Conservation (phyloP, 1,140 invertebrate genomes). For the Marisa cornuarietis region DNA sequence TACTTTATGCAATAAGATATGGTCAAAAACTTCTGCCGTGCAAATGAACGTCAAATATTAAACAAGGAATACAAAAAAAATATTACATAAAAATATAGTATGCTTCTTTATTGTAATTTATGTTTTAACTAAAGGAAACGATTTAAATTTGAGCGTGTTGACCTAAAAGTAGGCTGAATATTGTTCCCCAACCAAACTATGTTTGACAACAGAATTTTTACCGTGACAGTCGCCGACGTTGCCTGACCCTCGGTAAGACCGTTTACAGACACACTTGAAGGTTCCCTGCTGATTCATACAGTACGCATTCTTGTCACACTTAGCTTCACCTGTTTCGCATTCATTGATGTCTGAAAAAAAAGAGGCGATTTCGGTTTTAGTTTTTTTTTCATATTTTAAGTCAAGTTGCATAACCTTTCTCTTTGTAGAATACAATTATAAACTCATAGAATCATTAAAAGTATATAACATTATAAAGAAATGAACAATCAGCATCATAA, state of each 20-base stretch:
- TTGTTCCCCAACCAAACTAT: not conserved
- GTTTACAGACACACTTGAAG: constrained; percentile 60
- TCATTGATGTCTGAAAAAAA: constrained; percentile 42
- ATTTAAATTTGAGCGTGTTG: not conserved
- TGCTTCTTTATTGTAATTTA: not conserved
- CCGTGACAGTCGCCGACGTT: constrained; percentile 27
- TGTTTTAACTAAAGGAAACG: not conserved
- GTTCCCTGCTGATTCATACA: constrained; percentile 55
- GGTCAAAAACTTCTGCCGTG: too few relatives aligned
- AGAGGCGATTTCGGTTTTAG: not conserved
- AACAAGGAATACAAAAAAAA: too few relatives aligned
- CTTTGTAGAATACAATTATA: not conserved
- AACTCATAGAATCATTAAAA: not conserved
- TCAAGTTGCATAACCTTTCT: not conserved
- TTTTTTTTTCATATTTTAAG: not conserved
- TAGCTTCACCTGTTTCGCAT: constrained; percentile 23
- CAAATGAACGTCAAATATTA: too few relatives aligned
- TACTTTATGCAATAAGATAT: too few relatives aligned
- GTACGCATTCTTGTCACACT: constrained; percentile 61
- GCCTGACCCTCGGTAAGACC: constrained; percentile 54
- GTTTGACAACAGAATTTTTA: not conserved
- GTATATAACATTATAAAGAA: not conserved
- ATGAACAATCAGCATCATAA: not conserved
- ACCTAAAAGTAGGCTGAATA: not conserved
- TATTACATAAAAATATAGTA: too few relatives aligned